Evolutionary conservation across 2,888 invertebrate species (phyloP).

Genomic region (Diachrysia chrysitis): DNA sequence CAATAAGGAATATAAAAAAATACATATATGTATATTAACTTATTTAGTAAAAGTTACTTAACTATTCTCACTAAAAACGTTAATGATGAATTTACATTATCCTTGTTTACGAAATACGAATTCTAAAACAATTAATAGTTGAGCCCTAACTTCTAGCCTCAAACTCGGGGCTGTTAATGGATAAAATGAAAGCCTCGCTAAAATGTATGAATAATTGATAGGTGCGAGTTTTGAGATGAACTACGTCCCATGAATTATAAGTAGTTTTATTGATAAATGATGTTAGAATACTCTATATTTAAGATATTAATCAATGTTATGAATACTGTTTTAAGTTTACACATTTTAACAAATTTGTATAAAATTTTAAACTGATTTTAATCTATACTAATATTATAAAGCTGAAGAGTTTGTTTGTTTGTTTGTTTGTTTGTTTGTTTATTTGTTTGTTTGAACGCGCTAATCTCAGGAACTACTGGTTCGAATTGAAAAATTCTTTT

Average conservation of each 20-base stretch:
- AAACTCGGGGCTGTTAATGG: conserved; percentile 12
- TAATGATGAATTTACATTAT: conserved; percentile 5
- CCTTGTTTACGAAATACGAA: conserved; percentile 7
- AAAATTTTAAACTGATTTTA: no score
- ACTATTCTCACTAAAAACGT: neutral
- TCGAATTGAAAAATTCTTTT: no score
- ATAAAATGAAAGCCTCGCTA: conserved; percentile 9
- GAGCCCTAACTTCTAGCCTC: neutral
- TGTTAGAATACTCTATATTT: neutral
- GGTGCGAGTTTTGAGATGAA: conserved; percentile 12
- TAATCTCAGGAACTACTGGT: no score
- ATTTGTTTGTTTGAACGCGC: no score
- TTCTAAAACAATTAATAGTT: conserved; percentile 12
- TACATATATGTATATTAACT: no score
- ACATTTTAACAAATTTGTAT: no score
- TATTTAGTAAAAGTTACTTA: neutral
- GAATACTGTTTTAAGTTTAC: neutral
- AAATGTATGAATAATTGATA: conserved; percentile 18
- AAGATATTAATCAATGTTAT: neutral
- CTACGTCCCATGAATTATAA: conserved; percentile 12
- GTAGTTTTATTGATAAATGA: conserved; percentile 14
- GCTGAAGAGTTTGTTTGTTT: no score
- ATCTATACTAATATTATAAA: no score
- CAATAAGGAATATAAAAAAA: no score
- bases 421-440: no score